Evolutionary conservation across 2,888 invertebrate species (phyloP), one percentile per base, ranked within the genome.

Genomic region (Xanthorhoe spadicearia): DNA sequence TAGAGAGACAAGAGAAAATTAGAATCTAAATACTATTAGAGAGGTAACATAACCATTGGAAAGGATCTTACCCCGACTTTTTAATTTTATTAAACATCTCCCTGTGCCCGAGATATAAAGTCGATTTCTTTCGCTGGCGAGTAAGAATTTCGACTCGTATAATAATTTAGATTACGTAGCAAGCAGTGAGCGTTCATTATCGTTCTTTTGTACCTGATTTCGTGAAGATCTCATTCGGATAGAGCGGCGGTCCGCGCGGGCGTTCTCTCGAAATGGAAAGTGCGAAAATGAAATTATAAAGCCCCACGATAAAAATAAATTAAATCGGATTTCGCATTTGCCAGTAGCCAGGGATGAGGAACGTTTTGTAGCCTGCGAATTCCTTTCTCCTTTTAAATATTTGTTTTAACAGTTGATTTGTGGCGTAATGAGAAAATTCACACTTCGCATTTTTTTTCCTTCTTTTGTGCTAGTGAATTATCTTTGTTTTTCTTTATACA

Each of bases 281-380:
- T 93, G 93, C 90, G 93, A 93, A 93, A 93, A 93, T 93, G 91
- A 93, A 93, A 93, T 93, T 93, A 93, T 92, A 92, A 93, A 92
- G 90, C 88, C 88, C 88, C 82, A 85, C 92, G 93, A 93, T 93
- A 93, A 93, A 93, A 93, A 93, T 93, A 93, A 93, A 93, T 93
- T 93, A 93, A 93, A 93, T 93, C 91, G 90, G 93, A 93, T 92
- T 91, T 90, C 89, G 88, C 88, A 85, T 91, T 90, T 84, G 84
- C 89, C 87, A 88, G 92, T 90, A 91, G 90, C 89, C 87, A 86
- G 89, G 84, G 87, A 87, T 87, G 90, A 90, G 83, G 84, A 87
- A 84, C 86, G 85, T 90, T 92, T 90, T 87, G 88, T 88, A 89
- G 89, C 86, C 90, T 85, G 86, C 84, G 83, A 90, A 91, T 92